Percentiles rank a stretch among this genome's conserved stretches.
These are phyloP conservation scores for Spongilla lacustris DNA, from an alignment of 37 sponge, comb jelly and placozoan species.

Conservation along the genomic window DNA sequence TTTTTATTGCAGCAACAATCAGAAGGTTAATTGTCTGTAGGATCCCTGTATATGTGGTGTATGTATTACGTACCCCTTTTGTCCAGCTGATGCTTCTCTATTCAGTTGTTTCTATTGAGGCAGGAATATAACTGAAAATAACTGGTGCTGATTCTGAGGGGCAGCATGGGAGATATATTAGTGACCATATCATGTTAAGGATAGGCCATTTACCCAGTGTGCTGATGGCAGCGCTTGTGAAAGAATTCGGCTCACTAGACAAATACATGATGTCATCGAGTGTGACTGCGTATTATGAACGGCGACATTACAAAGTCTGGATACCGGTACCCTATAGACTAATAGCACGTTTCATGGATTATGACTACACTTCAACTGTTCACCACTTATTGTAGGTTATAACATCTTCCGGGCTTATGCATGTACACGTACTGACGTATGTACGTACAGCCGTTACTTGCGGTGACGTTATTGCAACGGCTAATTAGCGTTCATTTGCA, in stretches of 20 bases:
- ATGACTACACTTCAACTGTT: too few relatives aligned
- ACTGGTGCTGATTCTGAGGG: constrained; percentile 32
- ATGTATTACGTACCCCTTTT: background rate
- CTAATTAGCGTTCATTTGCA: too few relatives aligned
- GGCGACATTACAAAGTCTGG: constrained; percentile 47
- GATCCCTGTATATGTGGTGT: too few relatives aligned
- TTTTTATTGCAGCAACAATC: too few relatives aligned
- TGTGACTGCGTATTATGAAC: constrained; percentile 41
- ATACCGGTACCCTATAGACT: constrained; percentile 52
- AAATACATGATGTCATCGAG: constrained; percentile 45
- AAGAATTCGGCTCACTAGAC: constrained; percentile 65
- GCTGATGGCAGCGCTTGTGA: constrained; percentile 23
- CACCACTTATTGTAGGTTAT: too few relatives aligned
- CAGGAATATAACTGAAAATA: constrained; percentile 26
- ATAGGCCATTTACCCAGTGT: constrained; percentile 22
- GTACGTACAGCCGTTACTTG: too few relatives aligned
- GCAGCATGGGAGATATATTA: background rate
- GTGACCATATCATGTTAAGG: background rate
- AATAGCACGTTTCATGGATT: too few relatives aligned
- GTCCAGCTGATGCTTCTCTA: background rate
- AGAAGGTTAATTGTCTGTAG: too few relatives aligned
- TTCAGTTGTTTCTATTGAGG: too few relatives aligned
- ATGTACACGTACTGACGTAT: too few relatives aligned
- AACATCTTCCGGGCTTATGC: too few relatives aligned
- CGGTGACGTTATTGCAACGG: too few relatives aligned